Conservation (phyloP, 2,888 invertebrate genomes). For the Pachydiplax longipennis region DNA sequence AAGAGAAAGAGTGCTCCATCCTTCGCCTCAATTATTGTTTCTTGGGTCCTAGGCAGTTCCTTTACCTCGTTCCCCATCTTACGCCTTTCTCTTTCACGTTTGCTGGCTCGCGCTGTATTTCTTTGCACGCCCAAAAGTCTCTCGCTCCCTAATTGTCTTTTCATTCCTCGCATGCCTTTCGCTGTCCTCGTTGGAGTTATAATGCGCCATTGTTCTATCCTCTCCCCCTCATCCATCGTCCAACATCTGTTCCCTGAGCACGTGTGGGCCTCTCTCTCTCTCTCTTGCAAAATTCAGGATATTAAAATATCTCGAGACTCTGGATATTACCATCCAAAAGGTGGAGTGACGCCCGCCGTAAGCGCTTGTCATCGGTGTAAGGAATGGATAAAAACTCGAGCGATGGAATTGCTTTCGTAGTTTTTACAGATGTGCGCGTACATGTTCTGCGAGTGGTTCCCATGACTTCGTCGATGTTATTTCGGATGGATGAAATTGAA, state of each 20-base stretch:
- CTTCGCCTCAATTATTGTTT: neutral
- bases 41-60: neutral
- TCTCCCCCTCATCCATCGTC: neutral
- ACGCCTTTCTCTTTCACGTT: neutral
- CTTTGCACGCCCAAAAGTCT: neutral
- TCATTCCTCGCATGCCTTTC: neutral
- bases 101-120: neutral
- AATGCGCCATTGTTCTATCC: neutral
- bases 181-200: neutral
- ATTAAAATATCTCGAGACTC: neutral
- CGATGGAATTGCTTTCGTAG: neutral
- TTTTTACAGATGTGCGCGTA: no score
- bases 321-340: neutral
- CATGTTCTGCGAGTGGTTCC: no score
- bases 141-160: neutral
- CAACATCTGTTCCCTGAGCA: neutral
- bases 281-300: neutral
- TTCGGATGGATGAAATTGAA: no score
- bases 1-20: neutral
- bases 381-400: no score
- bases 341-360: neutral
- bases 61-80: neutral
- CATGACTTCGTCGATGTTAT: no score
- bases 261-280: neutral
- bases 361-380: neutral